Evolutionary conservation across 2,113 vertebrate species (phyloP).

Genomic region (Polypterus bichir): DNA sequence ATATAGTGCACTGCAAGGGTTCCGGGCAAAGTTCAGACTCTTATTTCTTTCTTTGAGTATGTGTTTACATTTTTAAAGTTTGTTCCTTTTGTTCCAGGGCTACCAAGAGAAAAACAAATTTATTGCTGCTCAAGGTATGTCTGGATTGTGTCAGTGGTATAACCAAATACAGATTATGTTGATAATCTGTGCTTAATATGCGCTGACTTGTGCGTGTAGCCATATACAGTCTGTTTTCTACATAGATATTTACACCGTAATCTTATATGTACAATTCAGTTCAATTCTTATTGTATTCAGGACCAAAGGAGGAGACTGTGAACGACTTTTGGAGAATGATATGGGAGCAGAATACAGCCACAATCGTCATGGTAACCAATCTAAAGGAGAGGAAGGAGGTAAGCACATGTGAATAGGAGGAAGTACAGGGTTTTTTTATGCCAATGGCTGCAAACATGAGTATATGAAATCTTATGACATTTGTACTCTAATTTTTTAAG

Average conservation of each 20-base stretch:
- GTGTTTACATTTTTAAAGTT: constrained; percentile 7
- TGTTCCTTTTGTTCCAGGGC: constrained; percentile 48
- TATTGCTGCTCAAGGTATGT: constrained; percentile 88
- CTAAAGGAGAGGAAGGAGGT: constrained; percentile 97
- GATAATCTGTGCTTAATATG: background rate
- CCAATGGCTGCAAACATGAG: no score
- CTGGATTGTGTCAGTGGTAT: no score
- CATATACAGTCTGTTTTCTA: background rate
- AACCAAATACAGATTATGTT: background rate
- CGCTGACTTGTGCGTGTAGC: background rate
- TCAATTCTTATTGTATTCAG: constrained; percentile 39
- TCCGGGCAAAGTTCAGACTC: no score
- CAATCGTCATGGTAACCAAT: constrained; percentile 97
- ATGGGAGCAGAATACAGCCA: constrained; percentile 97
- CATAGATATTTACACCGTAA: background rate
- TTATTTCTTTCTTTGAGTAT: background rate
- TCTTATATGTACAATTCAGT: background rate
- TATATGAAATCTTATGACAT: no score
- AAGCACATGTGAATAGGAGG: constrained; percentile 2
- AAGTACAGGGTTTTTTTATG: no score
- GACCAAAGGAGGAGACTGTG: constrained; percentile 95
- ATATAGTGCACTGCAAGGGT: no score
- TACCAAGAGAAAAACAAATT: constrained; percentile 98
- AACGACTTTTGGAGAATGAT: constrained; percentile 98
- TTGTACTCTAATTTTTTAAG: no score